Evolutionary conservation across 2,888 invertebrate species (phyloP).

Genomic region (Sipha maydis): DNA sequence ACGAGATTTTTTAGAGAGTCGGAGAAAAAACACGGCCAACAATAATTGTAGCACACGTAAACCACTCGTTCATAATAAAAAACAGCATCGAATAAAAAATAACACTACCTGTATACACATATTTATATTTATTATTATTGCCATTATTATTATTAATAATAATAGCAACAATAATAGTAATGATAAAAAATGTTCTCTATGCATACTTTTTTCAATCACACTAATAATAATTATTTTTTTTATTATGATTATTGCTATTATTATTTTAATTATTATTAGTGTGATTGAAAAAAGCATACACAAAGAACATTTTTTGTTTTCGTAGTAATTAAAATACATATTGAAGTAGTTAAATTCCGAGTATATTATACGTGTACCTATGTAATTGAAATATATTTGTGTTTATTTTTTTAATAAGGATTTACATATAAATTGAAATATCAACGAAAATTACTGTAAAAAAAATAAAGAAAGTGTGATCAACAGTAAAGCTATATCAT

Average conservation of each 20-base stretch:
- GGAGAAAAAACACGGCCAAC: slow-evolving; percentile 17
- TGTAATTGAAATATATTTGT: background rate
- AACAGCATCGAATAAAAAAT: slow-evolving; percentile 12
- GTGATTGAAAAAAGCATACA: background rate
- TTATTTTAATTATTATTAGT: background rate
- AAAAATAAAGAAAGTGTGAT: background rate
- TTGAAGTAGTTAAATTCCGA: background rate
- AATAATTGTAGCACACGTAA: background rate
- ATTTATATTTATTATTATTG: background rate
- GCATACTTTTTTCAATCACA: background rate
- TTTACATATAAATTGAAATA: background rate
- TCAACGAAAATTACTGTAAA: background rate
- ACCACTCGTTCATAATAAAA: slow-evolving; percentile 19
- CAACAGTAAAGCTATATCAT: background rate
- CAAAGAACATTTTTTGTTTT: background rate
- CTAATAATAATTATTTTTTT: background rate
- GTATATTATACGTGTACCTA: background rate
- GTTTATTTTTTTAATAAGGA: background rate
- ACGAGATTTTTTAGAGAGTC: background rate
- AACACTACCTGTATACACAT: background rate
- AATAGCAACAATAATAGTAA: too few relatives aligned
- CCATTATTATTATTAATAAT: background rate
- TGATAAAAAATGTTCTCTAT: background rate
- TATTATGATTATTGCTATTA: too few relatives aligned
- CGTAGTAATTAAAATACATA: background rate